Evolutionary conservation across 2,888 invertebrate species (phyloP), one percentile per base, ranked within the genome.

Genomic region (Meta bourneti): DNA sequence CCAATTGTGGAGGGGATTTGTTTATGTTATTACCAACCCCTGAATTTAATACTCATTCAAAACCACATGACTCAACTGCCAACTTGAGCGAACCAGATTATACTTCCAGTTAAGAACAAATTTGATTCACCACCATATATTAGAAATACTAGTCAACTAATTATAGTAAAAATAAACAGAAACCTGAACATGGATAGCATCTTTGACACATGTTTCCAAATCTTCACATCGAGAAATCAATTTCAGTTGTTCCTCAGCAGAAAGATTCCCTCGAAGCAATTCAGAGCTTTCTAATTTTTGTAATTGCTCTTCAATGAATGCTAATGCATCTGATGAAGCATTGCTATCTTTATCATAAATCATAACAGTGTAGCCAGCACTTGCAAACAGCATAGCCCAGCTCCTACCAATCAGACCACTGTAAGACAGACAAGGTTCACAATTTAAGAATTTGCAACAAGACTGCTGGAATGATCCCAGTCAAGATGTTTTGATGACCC

Each of bases 341-440:
- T 97, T 96, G 0, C 96, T 96, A 70, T 97, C 95, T 84, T 98
- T 97, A 94, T 99, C 99, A 95, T 97, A 99, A 81, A 99, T 96
- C 16, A 96, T 96, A 52, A 99, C 99, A 94, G 97, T 96, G 95
- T 98, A 99, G 11, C 98, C 99, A 7, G 97, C 98, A 9, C 98
- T 97, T 0, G 98, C 98, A 95, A 98, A 99, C 69, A 99, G 96
- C 98, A 99, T 99, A 0, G 99, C 97, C 98, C 98, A 99, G 94
- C 98, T 98, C 89, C 98, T 96, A 4, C 99, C 99, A 94, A 99
- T 99, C 85, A 99, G 95, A 4, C 99, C 99, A 95, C 99, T 99
- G 95, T 2, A 83, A 87, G 83, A 88, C 13, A 54, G 11, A 52
- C 16, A 20, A 74, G 8, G 6, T 1, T 34, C 34, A 34, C 34